Percentiles rank a stretch among this genome's conserved stretches.
Evolutionary conservation across 1,140 invertebrate genomes (phyloP).

Genomic region (Sitobion miscanthi): DNA sequence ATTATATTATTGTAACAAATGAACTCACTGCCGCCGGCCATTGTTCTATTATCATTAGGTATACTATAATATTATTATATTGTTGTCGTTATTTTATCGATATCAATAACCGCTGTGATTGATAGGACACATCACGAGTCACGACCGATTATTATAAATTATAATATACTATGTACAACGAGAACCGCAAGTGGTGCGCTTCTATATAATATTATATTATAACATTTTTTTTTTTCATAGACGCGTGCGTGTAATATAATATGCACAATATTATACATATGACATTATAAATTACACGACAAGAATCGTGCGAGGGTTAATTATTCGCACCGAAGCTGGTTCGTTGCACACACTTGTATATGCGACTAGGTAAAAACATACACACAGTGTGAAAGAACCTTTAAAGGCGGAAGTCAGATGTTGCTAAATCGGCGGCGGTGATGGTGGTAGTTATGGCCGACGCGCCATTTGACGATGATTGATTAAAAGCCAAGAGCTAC

Average conservation of each 20-base stretch:
- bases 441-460: not conserved
- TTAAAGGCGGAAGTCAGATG: conserved; percentile 15
- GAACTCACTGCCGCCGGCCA: not conserved
- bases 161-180: no score
- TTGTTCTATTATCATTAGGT: conserved; percentile 26
- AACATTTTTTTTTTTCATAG: not conserved
- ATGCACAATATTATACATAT: not conserved
- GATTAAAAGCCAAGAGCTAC: conserved; percentile 36
- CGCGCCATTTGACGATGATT: conserved; percentile 46
- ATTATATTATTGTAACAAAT: not conserved
- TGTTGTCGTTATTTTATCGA: conserved; percentile 31
- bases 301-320: not conserved
- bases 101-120: conserved; percentile 43
- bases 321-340: not conserved
- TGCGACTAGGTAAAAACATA: not conserved
- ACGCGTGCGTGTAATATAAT: not conserved
- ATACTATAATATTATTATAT: not conserved
- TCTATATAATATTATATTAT: not conserved
- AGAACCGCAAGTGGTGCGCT: not conserved
- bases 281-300: not conserved
- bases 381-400: not conserved
- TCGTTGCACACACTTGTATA: not conserved
- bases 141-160: conserved; percentile 3
- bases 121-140: conserved; percentile 34
- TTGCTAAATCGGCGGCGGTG: not conserved